Evolutionary conservation across 2,113 vertebrate genomes (phyloP).

Genomic region (Phasianus colchicus): DNA sequence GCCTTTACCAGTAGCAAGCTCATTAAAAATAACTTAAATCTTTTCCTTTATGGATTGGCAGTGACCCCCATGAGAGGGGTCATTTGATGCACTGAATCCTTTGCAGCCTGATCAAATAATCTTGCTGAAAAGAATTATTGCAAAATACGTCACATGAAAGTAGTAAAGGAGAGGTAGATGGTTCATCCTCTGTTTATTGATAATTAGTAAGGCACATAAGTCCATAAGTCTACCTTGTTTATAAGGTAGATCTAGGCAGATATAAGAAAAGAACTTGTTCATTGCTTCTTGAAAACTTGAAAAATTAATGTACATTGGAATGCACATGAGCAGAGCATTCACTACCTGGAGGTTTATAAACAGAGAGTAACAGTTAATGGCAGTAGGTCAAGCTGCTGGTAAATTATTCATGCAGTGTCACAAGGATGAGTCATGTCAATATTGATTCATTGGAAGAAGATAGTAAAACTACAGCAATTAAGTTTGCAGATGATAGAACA

Average conservation of each 20-base stretch:
- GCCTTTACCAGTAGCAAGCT: not conserved
- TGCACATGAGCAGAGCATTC: not conserved
- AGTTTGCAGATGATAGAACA: slow-evolving; percentile 31
- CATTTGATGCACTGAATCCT: not conserved
- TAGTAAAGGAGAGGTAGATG: not conserved
- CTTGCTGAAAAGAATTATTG: not conserved
- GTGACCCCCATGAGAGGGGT: not conserved
- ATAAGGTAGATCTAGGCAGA: not conserved
- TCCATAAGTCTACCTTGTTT: not conserved
- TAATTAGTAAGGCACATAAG: not conserved
- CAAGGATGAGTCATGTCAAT: slow-evolving; percentile 12
- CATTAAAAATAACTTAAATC: slow-evolving; percentile 16
- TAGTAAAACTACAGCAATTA: not conserved
- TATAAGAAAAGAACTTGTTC: slow-evolving; percentile 17
- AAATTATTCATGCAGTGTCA: not conserved
- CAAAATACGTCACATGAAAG: not conserved
- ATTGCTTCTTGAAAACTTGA: not conserved
- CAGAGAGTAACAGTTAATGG: not conserved
- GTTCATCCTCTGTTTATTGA: not conserved
- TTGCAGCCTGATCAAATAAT: not conserved
- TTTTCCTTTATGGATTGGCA: not conserved
- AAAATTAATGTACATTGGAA: not conserved
- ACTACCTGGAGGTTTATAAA: not conserved
- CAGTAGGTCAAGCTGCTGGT: not conserved
- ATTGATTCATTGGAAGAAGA: not conserved